Evolutionary conservation across 2,797 vertebrate species (phyloP).

Genomic region (Somateria mollissima): DNA sequence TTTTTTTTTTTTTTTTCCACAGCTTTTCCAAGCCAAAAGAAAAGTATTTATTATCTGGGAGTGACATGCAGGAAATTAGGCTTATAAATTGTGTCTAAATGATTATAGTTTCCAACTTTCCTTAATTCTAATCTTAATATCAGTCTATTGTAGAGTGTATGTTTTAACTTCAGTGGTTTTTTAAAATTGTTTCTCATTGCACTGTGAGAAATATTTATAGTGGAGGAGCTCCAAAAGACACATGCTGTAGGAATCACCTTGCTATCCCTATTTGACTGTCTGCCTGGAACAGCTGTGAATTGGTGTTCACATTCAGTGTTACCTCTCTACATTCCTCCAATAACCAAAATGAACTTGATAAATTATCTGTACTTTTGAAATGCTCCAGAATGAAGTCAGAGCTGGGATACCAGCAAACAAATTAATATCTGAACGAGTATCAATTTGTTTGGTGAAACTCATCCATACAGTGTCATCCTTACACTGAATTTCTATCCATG

Average conservation of each 20-base stretch:
- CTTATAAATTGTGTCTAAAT: conserved; percentile 79
- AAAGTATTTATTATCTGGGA: conserved; percentile 84
- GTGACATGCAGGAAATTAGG: conserved; percentile 80
- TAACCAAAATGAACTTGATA: not conserved
- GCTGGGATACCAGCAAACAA: not conserved
- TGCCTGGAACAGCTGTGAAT: not conserved
- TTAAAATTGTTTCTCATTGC: conserved; percentile 51
- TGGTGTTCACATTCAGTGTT: not conserved
- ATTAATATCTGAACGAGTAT: not conserved
- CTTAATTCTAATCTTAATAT: conserved; percentile 75
- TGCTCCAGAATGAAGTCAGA: not conserved
- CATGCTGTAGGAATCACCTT: not conserved
- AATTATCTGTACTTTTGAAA: not conserved
- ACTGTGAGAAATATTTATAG: conserved; percentile 33
- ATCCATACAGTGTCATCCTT: not conserved
- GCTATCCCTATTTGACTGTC: not conserved
- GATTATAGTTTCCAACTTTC: conserved; percentile 74
- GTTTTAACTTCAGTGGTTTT: conserved; percentile 54
- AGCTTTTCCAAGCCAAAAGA: conserved; percentile 75
- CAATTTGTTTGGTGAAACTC: not conserved
- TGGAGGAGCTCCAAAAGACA: conserved; percentile 1
- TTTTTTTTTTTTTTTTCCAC: conserved; percentile 56
- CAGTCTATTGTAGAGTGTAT: conserved; percentile 67
- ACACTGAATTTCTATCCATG: not conserved
- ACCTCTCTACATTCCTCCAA: not conserved